Evolutionary conservation across 2,888 invertebrate genomes (phyloP).

Genomic region (Isoperla grammatica): DNA sequence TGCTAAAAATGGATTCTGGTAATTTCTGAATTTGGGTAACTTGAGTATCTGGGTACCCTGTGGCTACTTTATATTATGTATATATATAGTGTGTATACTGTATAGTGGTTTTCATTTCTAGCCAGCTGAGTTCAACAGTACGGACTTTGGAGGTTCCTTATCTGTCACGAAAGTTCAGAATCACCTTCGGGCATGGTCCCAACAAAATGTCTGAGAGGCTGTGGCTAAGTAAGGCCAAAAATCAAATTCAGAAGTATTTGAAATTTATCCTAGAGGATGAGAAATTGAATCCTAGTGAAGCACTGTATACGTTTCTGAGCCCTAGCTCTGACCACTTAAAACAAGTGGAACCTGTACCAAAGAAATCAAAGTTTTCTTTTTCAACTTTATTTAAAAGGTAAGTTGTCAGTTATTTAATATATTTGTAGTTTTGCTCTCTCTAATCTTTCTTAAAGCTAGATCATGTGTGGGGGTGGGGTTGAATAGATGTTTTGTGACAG

Average conservation of each 20-base stretch:
- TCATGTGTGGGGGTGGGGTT: too few species aligned
- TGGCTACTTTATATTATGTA: too few species aligned
- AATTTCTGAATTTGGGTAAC: too few species aligned
- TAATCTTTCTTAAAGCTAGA: too few species aligned
- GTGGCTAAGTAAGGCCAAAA: conserved; percentile 75
- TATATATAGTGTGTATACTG: too few species aligned
- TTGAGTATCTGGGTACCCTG: too few species aligned
- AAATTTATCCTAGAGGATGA: conserved; percentile 85
- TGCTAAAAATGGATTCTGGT: too few species aligned
- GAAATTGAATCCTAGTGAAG: conserved; percentile 79
- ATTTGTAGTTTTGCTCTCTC: too few species aligned
- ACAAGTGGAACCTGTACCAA: conserved; percentile 63
- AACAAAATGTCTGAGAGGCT: conserved; percentile 70
- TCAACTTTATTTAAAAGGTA: conserved; percentile 81
- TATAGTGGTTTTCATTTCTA: too few species aligned
- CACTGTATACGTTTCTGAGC: conserved; percentile 85
- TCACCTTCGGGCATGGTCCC: conserved; percentile 38
- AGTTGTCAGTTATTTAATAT: conserved; percentile 2
- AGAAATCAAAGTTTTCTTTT: conserved; percentile 82
- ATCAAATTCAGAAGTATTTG: conserved; percentile 78
- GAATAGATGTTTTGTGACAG: too few species aligned
- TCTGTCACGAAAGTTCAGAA: conserved; percentile 71
- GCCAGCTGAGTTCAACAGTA: conserved; percentile 74
- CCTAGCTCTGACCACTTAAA: conserved; percentile 87
- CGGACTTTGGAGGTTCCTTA: conserved; percentile 79